Evolutionary conservation across 2,113 vertebrate species (phyloP).

Genomic region (Pongo pygmaeus): DNA sequence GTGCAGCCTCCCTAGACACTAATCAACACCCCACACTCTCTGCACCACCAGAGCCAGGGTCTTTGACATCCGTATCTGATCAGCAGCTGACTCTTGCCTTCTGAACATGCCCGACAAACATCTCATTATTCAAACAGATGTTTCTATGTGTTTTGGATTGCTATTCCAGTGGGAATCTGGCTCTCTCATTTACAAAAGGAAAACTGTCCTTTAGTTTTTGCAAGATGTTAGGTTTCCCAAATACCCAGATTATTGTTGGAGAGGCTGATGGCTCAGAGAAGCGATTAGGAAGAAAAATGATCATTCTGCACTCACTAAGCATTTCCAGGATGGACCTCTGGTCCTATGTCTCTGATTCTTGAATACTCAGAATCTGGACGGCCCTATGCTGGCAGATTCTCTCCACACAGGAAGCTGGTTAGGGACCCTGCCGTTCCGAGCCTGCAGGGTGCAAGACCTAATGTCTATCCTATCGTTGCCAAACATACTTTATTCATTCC

Average conservation of each 20-base stretch:
- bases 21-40: not conserved
- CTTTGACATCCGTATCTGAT: not conserved
- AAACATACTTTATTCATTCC: rapidly evolving
- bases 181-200: not conserved
- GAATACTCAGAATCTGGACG: rapidly evolving
- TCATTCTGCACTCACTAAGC: rapidly evolving
- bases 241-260: not conserved
- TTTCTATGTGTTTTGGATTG: conserved; percentile 49
- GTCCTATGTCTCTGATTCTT: not conserved
- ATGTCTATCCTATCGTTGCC: not conserved
- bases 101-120: not conserved
- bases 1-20: not conserved
- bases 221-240: not conserved
- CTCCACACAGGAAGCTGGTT: rapidly evolving
- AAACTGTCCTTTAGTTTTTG: not conserved
- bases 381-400: not conserved
- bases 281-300: rapidly evolving
- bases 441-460: rapidly evolving
- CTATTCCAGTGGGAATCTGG: not conserved
- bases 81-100: not conserved
- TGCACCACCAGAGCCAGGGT: rapidly evolving
- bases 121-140: conserved; percentile 61
- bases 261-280: not conserved
- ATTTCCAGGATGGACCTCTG: rapidly evolving
- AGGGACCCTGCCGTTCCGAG: rapidly evolving